Evolutionary conservation across 2,797 vertebrate species (phyloP).

Genomic region (Tenualosa thibaudeaui): DNA sequence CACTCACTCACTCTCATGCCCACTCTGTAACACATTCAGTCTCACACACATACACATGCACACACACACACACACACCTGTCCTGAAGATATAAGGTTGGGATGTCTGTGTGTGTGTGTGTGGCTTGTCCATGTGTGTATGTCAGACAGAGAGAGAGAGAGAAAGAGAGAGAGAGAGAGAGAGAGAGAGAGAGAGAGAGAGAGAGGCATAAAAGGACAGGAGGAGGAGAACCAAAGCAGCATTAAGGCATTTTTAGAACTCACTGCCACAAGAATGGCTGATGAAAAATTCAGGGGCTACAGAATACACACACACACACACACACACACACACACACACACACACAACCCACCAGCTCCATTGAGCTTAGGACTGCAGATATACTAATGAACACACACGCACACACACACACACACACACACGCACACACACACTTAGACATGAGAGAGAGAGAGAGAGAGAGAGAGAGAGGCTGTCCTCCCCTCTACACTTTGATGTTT

Average conservation of each 20-base stretch:
- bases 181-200: no score
- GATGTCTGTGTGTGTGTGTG: neutral
- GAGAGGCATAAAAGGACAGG: neutral
- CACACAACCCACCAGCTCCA: neutral
- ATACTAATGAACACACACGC: neutral
- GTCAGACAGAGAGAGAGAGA: no score
- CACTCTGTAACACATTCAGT: no score
- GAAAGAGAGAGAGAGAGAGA: no score
- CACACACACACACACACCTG: no score
- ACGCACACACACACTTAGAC: neutral
- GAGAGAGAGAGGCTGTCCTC: constrained; percentile 36
- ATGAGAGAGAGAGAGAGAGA: constrained; percentile 28
- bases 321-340: neutral
- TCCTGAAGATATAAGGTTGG: no score
- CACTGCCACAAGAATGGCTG: constrained; percentile 14
- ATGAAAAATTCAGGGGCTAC: neutral
- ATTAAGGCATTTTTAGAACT: neutral
- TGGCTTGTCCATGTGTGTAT: no score
- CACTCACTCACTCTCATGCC: no score
- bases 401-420: neutral
- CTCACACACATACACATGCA: no score
- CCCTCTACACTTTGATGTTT: constrained; percentile 38
- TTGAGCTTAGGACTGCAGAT: neutral
- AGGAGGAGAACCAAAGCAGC: neutral
- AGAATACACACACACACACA: neutral